Conservation (phyloP, 1,140 invertebrate genomes). For the Saccostrea glomerata region DNA sequence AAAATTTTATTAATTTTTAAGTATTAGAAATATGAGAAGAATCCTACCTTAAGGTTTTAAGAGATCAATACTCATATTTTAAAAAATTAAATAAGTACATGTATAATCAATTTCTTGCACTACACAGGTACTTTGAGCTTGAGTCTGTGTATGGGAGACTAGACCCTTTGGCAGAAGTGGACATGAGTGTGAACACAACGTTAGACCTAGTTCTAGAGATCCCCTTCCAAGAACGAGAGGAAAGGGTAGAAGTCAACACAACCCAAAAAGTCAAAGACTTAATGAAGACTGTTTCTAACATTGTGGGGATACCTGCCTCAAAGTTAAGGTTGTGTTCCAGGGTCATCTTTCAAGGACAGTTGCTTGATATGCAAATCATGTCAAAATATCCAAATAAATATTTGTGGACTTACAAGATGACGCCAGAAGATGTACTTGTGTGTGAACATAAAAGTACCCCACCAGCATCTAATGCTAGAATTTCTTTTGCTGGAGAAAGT, state of each 20-base stretch:
- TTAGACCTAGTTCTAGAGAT: conserved; percentile 48
- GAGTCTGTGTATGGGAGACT: conserved; percentile 63
- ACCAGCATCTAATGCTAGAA: background rate
- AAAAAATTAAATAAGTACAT: too few species aligned
- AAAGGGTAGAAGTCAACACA: conserved; percentile 58
- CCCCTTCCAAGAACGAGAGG: conserved; percentile 49
- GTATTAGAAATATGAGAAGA: too few species aligned
- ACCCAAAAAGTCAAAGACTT: conserved; percentile 62
- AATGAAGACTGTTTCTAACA: conserved; percentile 68
- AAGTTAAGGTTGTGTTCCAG: conserved; percentile 86
- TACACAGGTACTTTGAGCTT: conserved; percentile 68
- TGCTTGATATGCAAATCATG: background rate
- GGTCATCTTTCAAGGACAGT: background rate
- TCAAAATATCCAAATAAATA: conserved; percentile 79
- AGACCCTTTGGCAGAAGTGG: conserved; percentile 65
- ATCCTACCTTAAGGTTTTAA: too few species aligned
- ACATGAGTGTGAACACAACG: conserved; percentile 53
- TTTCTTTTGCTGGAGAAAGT: background rate
- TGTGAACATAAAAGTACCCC: background rate
- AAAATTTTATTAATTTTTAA: too few species aligned
- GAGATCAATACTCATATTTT: too few species aligned
- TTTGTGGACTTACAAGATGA: conserved; percentile 18
- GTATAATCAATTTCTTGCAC: background rate
- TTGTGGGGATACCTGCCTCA: conserved; percentile 88
- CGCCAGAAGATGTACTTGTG: conserved; percentile 82